Evolutionary conservation across 2,888 invertebrate species (phyloP).

Genomic region (Tanypteryx hageni): DNA sequence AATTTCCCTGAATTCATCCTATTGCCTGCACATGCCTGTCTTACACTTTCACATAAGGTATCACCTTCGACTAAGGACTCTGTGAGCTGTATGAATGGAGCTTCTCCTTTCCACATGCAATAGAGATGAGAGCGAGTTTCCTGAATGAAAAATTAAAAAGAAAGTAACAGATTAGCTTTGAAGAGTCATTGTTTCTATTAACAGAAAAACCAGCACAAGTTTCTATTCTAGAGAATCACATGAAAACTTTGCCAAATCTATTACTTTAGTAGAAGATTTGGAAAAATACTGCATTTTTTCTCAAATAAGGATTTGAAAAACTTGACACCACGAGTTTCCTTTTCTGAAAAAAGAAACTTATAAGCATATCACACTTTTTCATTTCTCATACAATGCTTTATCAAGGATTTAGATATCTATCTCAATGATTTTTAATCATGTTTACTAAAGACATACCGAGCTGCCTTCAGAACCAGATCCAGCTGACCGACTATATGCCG

Average conservation of each 20-base stretch:
- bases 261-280: too few relatives aligned
- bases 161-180: not conserved
- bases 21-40: conserved; percentile 4
- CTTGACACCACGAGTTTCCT: too few relatives aligned
- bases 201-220: too few relatives aligned
- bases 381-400: too few relatives aligned
- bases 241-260: too few relatives aligned
- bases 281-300: too few relatives aligned
- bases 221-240: too few relatives aligned
- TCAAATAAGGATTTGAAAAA: too few relatives aligned
- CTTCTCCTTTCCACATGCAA: conserved; percentile 58
- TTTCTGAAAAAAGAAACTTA: too few relatives aligned
- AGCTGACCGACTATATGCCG: conserved; percentile 69
- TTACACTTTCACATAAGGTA: not conserved
- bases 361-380: too few relatives aligned
- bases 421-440: not conserved
- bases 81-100: conserved; percentile 45
- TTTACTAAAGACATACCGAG: not conserved
- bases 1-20: conserved; percentile 50
- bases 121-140: conserved; percentile 53
- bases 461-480: conserved; percentile 49
- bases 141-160: not conserved
- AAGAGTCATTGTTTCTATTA: too few relatives aligned
- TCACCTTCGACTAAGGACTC: conserved; percentile 51
- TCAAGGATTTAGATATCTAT: too few relatives aligned